Base-by-base conservation (phyloP, 2,888 invertebrate genomes). In the Boloria selene region DNA sequence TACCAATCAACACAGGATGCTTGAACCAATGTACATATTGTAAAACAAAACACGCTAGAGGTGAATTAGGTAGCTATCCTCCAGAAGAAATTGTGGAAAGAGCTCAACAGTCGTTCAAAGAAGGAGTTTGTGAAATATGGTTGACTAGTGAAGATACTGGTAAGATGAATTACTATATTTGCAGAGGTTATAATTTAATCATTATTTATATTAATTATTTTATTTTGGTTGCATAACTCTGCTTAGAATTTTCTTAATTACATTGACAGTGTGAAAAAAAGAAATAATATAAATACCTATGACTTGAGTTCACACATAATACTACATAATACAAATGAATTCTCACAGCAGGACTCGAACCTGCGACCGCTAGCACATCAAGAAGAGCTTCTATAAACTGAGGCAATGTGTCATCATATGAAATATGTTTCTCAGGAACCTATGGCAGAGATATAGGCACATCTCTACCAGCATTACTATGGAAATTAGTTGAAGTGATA, bases 1-100 rank as follows among this genome's bases (percentile, higher is more conserved):
- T 99, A 67, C 95, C 98, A 0, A 97, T 99, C 55, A 98, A 98
- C 84, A 98, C 98, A 0, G 98, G 98, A 0, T 99, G 99, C 77
- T 90, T 99, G 3, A 99, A 99, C 90, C 98, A 98, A 79, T 99
- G 99, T 84, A 99, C 99, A 0, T 99, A 99, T 81, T 99, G 99
- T 82, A 99, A 99, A 88, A 99, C 99, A 0, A 99, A 98, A 81
- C 98, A 98, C 84, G 99, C 99, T 0, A 88, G 99, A 59, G 99
- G 99, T 0, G 98, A 99, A 81, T 87, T 99, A n/a, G 98, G 97
- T 0, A 98, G 98, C 81, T 99, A 99, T 83, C 94, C 95, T 0
- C 96, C 97, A 0, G 96, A 96, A 56, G 97, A 98, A 84, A 98
- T 99, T 53, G 95, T 98, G 0, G 95, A 95, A 65, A 93, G 98